These are phyloP conservation scores for Danaus plexippus DNA, from an alignment of 1,140 invertebrate species.

Conservation along the genomic window DNA sequence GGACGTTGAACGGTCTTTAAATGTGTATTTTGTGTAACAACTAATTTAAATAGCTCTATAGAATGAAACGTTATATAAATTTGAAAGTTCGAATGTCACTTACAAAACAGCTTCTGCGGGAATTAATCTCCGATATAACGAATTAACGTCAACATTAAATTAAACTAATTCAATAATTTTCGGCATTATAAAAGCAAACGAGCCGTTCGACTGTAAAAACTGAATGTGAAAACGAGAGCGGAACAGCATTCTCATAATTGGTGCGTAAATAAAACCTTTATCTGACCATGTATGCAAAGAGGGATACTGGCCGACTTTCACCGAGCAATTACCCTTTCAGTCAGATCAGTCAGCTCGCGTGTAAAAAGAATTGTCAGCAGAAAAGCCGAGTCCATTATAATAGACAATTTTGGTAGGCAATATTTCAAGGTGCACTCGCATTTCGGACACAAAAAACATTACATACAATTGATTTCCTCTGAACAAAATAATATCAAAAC, in stretches of 20 bases:
- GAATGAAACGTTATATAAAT: no score
- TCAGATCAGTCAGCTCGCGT: constrained; percentile 27
- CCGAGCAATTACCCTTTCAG: constrained; percentile 33
- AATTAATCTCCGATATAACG: no score
- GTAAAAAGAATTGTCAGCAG: constrained; percentile 16
- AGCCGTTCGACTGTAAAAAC: no score
- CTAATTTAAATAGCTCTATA: no score
- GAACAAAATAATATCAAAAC: background rate
- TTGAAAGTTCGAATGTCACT: no score
- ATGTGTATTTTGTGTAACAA: no score
- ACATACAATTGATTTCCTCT: background rate
- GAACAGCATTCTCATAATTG: constrained; percentile 10
- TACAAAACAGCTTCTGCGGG: no score
- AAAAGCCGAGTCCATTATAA: constrained; percentile 16
- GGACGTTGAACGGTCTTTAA: background rate
- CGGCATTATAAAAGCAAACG: no score
- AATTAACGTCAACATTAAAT: no score
- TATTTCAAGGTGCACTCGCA: no score
- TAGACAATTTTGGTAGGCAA: constrained; percentile 6
- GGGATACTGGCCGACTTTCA: constrained; percentile 35
- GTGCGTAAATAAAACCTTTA: constrained; percentile 15
- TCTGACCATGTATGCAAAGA: constrained; percentile 30
- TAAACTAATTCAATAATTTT: no score
- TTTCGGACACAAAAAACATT: background rate
- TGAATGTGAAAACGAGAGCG: no score